These are phyloP conservation scores for Nasonia vitripennis DNA, from an alignment of 1,140 invertebrate species.

Conservation along the genomic window DNA sequence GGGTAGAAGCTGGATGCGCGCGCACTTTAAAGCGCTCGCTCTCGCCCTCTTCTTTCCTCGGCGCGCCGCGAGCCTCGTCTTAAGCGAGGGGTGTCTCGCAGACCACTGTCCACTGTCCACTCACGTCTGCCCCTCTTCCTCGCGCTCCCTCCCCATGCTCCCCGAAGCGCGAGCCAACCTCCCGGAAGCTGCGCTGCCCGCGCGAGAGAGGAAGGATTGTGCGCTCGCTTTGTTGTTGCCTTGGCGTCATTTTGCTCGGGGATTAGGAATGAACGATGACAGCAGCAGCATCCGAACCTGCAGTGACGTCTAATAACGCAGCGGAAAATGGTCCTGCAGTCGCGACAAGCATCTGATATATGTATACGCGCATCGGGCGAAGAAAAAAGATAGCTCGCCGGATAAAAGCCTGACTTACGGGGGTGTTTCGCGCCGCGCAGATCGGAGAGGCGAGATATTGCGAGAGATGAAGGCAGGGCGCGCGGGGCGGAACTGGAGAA, in stretches of 20 bases:
- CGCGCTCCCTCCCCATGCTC: background rate
- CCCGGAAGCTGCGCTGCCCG: background rate
- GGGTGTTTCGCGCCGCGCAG: conserved; percentile 1
- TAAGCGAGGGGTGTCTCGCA: conserved; percentile 48
- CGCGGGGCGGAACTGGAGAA: conserved; percentile 23
- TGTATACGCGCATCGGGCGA: conserved; percentile 5
- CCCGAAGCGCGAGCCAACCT: background rate
- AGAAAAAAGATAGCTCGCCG: conserved; percentile 41
- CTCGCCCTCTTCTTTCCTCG: conserved; percentile 9
- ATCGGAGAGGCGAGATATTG: conserved; percentile 46
- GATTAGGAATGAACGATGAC: background rate
- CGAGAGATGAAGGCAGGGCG: conserved; percentile 41
- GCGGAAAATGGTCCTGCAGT: conserved; percentile 11
- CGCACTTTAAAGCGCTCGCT: conserved; percentile 52
- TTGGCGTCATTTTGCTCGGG: conserved; percentile 23
- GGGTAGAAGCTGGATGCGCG: conserved; percentile 57
- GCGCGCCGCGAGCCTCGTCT: background rate
- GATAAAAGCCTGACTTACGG: conserved; percentile 26
- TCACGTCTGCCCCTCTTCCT: conserved; percentile 46
- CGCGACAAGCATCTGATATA: conserved; percentile 35
- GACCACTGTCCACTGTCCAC: conserved; percentile 67
- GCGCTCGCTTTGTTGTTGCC: background rate
- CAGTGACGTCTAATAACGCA: conserved; percentile 8
- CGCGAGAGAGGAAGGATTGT: background rate
- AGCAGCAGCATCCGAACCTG: background rate